phyloP scores from a whole-genome alignment of 2,797 vertebrate species.

The Psittacula derbiana region DNA sequence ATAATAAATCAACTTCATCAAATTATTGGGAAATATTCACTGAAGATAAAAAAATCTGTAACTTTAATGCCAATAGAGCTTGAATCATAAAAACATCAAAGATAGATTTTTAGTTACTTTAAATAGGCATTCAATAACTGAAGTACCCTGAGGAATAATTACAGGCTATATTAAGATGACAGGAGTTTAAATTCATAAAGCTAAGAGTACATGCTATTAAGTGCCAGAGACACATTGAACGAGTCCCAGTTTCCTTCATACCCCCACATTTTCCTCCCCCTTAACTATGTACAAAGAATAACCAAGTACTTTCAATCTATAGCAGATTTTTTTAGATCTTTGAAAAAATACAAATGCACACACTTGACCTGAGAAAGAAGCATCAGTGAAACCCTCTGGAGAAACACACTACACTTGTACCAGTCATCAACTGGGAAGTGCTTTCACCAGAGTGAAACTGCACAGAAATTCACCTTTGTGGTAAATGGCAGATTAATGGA shows the following conservation, averaged over 20 bases:
- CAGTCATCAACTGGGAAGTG: neutral
- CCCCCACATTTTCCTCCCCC: neutral
- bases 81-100: slow-evolving; percentile 35
- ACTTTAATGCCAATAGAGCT: neutral
- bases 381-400: neutral
- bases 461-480: neutral
- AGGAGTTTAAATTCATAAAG: slow-evolving; percentile 11
- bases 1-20: slow-evolving; percentile 2
- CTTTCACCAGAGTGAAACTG: neutral
- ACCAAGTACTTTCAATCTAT: neutral
- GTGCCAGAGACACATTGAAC: neutral
- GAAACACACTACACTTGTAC: neutral
- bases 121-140: slow-evolving; percentile 55
- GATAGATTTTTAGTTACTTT: slow-evolving; percentile 36
- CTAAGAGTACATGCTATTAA: neutral
- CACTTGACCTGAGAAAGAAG: neutral
- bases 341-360: neutral
- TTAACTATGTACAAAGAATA: neutral
- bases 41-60: neutral
- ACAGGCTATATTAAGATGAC: slow-evolving; percentile 45
- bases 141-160: slow-evolving; percentile 45
- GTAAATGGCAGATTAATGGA: neutral
- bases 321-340: neutral
- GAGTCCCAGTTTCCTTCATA: neutral
- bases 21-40: neutral